These are phyloP conservation scores for Drosophila limbata DNA, from an alignment of 2,888 invertebrate genomes.

Conservation along the genomic window DNA sequence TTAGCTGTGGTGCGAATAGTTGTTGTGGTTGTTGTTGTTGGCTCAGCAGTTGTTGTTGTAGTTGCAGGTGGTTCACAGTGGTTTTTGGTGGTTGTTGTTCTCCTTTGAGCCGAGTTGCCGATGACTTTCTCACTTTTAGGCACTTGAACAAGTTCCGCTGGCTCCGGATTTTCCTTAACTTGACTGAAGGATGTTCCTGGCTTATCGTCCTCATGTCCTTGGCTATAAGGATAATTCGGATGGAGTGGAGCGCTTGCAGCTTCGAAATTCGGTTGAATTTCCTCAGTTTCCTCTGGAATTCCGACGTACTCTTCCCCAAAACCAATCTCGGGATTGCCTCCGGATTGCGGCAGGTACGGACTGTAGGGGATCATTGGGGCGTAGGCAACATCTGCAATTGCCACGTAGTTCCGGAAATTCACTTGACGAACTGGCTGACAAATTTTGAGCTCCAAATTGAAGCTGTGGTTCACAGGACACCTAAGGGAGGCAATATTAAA, in stretches of 20 bases:
- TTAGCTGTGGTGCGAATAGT: not conserved
- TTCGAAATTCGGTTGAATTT: not conserved
- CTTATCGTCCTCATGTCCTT: not conserved
- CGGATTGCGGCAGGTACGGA: constrained; percentile 40
- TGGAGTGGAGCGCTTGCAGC: constrained; percentile 16
- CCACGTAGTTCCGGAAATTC: constrained; percentile 60
- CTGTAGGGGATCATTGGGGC: constrained; percentile 48
- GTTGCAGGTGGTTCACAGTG: not conserved
- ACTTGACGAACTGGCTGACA: constrained; percentile 73
- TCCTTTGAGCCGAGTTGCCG: too few relatives aligned
- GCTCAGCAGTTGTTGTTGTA: constrained; percentile 5
- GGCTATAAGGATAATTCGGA: constrained; percentile 14
- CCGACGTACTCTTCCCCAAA: constrained; percentile 12
- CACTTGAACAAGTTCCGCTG: constrained; percentile 19
- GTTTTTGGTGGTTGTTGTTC: not conserved
- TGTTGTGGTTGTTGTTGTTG: constrained; percentile 15
- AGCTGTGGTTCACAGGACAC: constrained; percentile 77
- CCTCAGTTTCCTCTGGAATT: constrained; percentile 32
- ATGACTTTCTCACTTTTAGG: too few relatives aligned
- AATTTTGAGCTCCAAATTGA: constrained; percentile 55
- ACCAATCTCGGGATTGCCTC: constrained; percentile 22
- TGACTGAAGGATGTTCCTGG: not conserved
- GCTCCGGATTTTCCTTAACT: constrained; percentile 12
- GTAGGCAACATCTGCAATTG: constrained; percentile 60
- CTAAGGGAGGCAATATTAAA: too few relatives aligned